Evolutionary conservation across 23 tunicate species (phyloP).

Genomic region (Oikopleura dioica): DNA sequence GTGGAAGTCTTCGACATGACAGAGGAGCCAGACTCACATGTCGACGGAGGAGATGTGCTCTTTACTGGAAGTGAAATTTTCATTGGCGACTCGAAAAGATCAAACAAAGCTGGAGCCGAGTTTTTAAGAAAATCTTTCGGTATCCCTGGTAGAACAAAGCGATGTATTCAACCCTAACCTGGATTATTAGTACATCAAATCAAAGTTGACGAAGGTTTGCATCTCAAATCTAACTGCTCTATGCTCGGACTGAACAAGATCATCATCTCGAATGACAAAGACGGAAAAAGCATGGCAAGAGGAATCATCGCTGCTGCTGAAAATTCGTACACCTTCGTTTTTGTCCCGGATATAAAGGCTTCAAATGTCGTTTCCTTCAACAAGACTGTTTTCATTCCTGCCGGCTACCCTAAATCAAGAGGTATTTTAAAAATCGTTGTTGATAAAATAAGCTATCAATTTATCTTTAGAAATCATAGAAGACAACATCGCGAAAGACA

Average conservation of each 20-base stretch:
- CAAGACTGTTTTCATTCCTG: background rate
- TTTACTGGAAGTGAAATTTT: slow-evolving; percentile 68
- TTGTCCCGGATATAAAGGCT: background rate
- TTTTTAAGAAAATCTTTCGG: slow-evolving; percentile 29
- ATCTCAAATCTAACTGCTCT: slow-evolving; percentile 38
- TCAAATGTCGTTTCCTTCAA: background rate
- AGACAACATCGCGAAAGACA: background rate
- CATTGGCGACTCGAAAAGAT: slow-evolving; percentile 31
- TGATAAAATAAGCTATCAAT: too few species aligned
- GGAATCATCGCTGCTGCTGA: background rate
- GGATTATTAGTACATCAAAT: slow-evolving; percentile 25
- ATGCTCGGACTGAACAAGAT: slow-evolving; percentile 26
- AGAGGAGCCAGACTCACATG: slow-evolving; percentile 25
- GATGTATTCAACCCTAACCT: too few species aligned
- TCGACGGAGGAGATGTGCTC: slow-evolving; percentile 78
- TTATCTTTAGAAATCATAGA: too few species aligned
- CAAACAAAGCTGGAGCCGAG: slow-evolving; percentile 31
- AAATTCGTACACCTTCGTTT: background rate
- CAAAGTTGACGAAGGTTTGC: slow-evolving; percentile 20
- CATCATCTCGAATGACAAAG: background rate
- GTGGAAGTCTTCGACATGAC: slow-evolving; percentile 24
- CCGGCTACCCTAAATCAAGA: background rate
- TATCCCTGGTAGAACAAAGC: too few species aligned
- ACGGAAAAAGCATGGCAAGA: background rate
- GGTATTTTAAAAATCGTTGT: too few species aligned